Base-by-base conservation (phyloP, 2,113 vertebrate species). In the Rhinoptilus africanus region DNA sequence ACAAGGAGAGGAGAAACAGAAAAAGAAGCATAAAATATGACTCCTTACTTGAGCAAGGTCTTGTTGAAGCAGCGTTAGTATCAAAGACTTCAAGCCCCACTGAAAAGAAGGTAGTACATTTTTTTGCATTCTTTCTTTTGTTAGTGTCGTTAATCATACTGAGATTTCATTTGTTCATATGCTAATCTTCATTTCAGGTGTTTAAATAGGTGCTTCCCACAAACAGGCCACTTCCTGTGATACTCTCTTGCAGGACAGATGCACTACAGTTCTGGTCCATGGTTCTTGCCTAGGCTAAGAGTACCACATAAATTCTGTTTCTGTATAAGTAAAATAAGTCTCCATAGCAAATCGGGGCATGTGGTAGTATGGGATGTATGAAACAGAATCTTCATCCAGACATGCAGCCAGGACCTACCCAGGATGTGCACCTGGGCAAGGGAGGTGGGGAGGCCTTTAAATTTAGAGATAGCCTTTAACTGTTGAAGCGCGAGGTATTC, bases 1-100 rank as follows among this genome's bases (percentile, higher is more conserved):
- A 95, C 63, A 98, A 98, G 88, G 98, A 98, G 30, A 98, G 98
- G 82, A 97, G 98, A 79, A 98, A 89, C 72, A 97, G 98, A 93
- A 99, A 98, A 97, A 98, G 98, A 94, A 98, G 96, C 89, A 96
- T 98, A 75, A 98, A 97, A 48, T 98, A 98, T 26, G 98, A 98
- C 71, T 97, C 98, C 62, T 91, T 97, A 14, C 97, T 98, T 92
- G 98, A 98, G 74, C 98, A 97, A 80, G 96, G 97, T 71, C 97
- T 98, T 23, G 97, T 96, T 24, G 98, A 97, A 93, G 97, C 96
- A 23, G 96, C 98, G 0, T 88, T 97, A 23, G 95, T 96, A 34
- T 97, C 98, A 27, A 96, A 97, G 93, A 92, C 93, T 77, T 96
- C 97, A 34, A 94, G 92, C 56, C 92, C 98, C 56, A 41, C 96